phyloP scores from a whole-genome alignment of 2,888 invertebrate species.

The Rhamphomyia laevipes region DNA sequence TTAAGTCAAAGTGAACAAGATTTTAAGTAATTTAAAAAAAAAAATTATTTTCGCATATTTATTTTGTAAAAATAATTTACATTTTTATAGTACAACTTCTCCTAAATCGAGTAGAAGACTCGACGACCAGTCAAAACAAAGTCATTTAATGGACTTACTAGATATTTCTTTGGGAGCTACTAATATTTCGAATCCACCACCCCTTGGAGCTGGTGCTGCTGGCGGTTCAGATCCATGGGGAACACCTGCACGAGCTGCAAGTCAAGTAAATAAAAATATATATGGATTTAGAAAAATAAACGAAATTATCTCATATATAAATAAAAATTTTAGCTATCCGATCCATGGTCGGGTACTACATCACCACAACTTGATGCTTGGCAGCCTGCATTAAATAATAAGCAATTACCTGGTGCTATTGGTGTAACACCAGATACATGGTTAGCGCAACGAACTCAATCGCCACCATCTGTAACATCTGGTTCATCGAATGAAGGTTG shows the following conservation, averaged over 20 bases:
- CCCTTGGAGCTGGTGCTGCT: conserved; percentile 28
- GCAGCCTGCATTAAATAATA: conserved; percentile 25
- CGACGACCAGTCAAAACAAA: conserved; percentile 38
- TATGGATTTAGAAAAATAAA: background rate
- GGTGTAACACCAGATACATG: conserved; percentile 25
- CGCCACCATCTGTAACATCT: conserved; percentile 33
- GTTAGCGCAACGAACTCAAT: conserved; percentile 31
- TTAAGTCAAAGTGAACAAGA: conserved; percentile 90
- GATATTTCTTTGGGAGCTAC: conserved; percentile 64
- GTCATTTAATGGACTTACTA: conserved; percentile 70
- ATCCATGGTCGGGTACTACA: conserved; percentile 36
- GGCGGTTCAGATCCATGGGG: conserved; percentile 63
- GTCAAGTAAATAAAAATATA: conserved; percentile 38
- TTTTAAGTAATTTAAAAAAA: conserved; percentile 53
- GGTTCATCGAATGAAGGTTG: conserved; percentile 37
- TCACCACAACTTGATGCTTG: conserved; percentile 36
- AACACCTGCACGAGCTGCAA: conserved; percentile 42
- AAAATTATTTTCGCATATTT: background rate
- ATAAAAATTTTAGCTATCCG: conserved; percentile 22
- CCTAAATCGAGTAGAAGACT: too few relatives aligned
- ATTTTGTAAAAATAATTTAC: background rate
- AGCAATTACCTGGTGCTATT: conserved; percentile 23
- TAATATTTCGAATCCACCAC: conserved; percentile 42
- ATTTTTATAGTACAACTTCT: too few relatives aligned
- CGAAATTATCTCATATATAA: background rate